phyloP scores from a whole-genome alignment of 2,797 vertebrate species.

The Acanthornis magna region DNA sequence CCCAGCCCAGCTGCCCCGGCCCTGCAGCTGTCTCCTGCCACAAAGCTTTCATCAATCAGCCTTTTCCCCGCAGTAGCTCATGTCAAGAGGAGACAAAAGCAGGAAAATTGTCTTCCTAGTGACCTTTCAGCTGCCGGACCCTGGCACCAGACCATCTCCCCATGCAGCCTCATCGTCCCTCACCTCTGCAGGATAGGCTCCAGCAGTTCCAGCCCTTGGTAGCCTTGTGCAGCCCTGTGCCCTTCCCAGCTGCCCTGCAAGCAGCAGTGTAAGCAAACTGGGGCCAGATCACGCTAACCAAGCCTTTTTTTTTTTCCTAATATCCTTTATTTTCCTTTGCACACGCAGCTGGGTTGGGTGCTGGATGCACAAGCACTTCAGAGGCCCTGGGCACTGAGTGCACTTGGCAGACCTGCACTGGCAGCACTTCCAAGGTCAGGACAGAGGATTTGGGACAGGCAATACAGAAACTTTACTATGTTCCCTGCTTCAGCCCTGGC shows the following conservation, averaged over 20 bases:
- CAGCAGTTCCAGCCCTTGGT: background rate
- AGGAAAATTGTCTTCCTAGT: background rate
- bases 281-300: background rate
- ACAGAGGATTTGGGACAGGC: background rate
- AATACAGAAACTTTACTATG: background rate
- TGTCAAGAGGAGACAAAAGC: background rate
- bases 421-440: background rate
- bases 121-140: background rate
- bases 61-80: background rate
- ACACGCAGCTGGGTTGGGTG: background rate
- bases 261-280: background rate
- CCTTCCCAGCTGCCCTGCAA: background rate
- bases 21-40: background rate
- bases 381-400: background rate
- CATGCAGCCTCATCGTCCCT: fast-evolving
- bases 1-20: background rate
- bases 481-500: background rate
- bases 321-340: background rate
- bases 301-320: background rate
- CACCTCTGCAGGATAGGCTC: fast-evolving
- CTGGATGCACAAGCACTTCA: background rate
- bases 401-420: background rate
- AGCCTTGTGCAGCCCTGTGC: background rate
- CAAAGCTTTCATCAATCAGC: conserved; percentile 21
- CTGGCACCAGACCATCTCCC: background rate